These are phyloP conservation scores for Leuciscus waleckii DNA, from an alignment of 2,797 vertebrate species.

Conservation along the genomic window DNA sequence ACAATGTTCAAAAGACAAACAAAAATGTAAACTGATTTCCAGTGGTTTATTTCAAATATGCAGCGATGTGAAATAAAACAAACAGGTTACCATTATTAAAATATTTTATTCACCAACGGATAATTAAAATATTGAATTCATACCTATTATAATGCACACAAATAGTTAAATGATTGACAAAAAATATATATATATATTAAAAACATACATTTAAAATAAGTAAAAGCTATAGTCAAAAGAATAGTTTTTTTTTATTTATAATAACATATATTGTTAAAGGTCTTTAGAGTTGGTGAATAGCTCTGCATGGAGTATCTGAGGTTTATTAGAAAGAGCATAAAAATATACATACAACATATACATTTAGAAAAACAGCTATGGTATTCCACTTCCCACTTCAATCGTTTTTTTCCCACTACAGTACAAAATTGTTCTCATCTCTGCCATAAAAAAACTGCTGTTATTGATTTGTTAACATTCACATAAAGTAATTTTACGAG, in stretches of 20 bases:
- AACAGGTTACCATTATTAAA: neutral
- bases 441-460: neutral
- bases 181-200: neutral
- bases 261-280: neutral
- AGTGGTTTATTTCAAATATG: neutral
- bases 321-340: neutral
- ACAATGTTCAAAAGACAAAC: neutral
- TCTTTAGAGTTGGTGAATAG: neutral
- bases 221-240: neutral
- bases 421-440: neutral
- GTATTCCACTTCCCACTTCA: neutral
- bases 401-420: neutral
- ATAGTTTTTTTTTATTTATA: too few species aligned
- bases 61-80: neutral
- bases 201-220: neutral
- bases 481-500: slow-evolving; percentile 13
- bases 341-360: neutral
- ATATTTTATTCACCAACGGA: neutral
- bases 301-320: neutral
- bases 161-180: neutral
- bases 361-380: neutral
- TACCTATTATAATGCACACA: neutral
- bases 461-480: slow-evolving; percentile 35
- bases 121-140: neutral
- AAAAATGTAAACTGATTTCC: neutral